Evolutionary conservation across 1,140 invertebrate genomes (phyloP), one percentile per base, ranked within the genome.

Genomic region (Dolichoris vasculosae): DNA sequence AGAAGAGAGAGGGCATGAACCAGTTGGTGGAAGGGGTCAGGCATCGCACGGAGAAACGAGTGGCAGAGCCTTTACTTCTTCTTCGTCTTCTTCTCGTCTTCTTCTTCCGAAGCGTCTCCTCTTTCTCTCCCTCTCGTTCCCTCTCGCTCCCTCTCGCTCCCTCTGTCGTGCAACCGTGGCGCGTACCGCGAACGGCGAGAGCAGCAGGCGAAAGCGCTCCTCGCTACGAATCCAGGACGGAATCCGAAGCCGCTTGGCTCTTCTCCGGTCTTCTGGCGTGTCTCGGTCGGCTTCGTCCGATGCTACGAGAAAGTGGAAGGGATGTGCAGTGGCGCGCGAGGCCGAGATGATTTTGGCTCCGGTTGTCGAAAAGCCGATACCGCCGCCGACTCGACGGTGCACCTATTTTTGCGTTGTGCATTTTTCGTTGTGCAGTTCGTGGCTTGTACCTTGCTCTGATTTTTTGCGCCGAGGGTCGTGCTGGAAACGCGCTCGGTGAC

Each of bases 1-100:
- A 67, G 55, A 43, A 82, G 80, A 51, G 80, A 51, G 46, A 82
- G 80, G 35, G 67, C 30, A n/a, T 3, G 48, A 71, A 35, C 7
- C 23, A 38, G 30, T 13, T 13, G 64, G 30, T 38, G 23, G 64
- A 32, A 38, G 64, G 64, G 64, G 64, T 69, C 64, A 69, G 64
- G 30, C 30, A 59, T 59, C 23, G 55, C 55, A 59, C 30, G 30
- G 64, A 69, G 64, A 38, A 69, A 38, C 64, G 30, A 32, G 64
- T 38, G 30, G 64, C 64, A 69, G 30, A 32, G 11, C n/a, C 75
- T 48, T 55, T 51, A 32, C 75, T 55, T 43, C 40, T 46, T 48
- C 75, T 35, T 51, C 75, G n/a, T 48, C 48, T 51, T 40, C 38
- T 40, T 71, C 23, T 71, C 38, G n/a, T 69, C 7, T 7, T 73